Percentiles rank a stretch among this genome's conserved stretches.
phyloP scores from a whole-genome alignment of 2,888 invertebrate species.

The Junonia oenone region DNA sequence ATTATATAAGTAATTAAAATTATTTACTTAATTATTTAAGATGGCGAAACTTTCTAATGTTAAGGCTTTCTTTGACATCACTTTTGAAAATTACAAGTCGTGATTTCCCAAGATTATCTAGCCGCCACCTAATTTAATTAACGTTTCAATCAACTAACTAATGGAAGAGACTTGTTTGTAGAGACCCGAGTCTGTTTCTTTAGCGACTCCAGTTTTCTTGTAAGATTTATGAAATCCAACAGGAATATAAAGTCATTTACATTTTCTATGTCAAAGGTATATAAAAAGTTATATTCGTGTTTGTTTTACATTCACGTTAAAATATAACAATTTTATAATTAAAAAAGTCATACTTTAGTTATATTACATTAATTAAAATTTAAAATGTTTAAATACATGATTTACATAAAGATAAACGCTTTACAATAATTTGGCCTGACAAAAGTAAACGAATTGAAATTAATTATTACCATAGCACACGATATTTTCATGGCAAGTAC shows the following conservation, averaged over 20 bases:
- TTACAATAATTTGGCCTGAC: not conserved
- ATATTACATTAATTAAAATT: no score
- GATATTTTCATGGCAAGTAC: not conserved
- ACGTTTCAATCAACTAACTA: slow-evolving; percentile 66
- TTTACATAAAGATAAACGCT: not conserved
- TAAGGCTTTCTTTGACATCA: not conserved
- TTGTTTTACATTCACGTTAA: no score
- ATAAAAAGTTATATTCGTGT: no score
- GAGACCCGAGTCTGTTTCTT: not conserved
- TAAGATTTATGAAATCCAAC: not conserved
- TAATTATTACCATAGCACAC: not conserved
- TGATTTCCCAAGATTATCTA: slow-evolving; percentile 64
- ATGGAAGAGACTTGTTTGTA: slow-evolving; percentile 25
- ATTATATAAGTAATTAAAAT: no score
- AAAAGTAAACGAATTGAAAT: not conserved
- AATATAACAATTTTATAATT: no score
- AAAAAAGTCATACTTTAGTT: no score
- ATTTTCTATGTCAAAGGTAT: not conserved
- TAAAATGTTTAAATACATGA: not conserved
- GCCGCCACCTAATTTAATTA: slow-evolving; percentile 61
- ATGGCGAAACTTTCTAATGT: not conserved
- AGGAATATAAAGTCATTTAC: not conserved
- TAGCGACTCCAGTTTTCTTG: slow-evolving; percentile 21
- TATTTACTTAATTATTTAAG: not conserved
- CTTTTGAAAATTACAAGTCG: slow-evolving; percentile 22